A percentile compares a stretch with the other conserved stretches of the same genome.
Conservation (phyloP, 1,140 invertebrate species). For the Oedothorax gibbosus region DNA sequence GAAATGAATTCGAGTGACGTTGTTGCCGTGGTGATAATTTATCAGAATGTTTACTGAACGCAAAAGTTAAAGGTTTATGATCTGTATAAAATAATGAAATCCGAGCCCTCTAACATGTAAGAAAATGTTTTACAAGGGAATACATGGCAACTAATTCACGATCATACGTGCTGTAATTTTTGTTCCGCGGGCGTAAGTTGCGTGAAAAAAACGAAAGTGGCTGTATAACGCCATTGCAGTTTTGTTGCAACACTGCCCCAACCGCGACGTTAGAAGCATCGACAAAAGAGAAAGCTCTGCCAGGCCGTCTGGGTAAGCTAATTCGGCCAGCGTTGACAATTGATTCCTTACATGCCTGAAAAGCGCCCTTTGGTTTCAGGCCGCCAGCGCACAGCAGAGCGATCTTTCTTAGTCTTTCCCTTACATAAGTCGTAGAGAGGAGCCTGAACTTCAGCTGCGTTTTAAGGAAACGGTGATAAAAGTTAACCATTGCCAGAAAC, state of each 20-base stretch:
- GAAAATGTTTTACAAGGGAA: constrained; percentile 60
- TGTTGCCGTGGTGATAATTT: constrained; percentile 61
- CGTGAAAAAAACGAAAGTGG: constrained; percentile 59
- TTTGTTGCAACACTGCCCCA: not conserved
- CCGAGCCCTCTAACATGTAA: constrained; percentile 57
- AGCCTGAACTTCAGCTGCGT: constrained; percentile 21
- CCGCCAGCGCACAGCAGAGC: not conserved
- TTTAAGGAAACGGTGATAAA: constrained; percentile 67
- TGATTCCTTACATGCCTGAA: not conserved
- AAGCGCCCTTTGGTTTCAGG: not conserved
- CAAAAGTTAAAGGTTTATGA: constrained; percentile 65
- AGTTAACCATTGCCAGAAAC: constrained; percentile 68
- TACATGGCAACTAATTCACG: constrained; percentile 62
- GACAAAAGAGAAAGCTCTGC: not conserved
- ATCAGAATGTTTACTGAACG: constrained; percentile 60
- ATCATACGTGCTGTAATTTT: constrained; percentile 60
- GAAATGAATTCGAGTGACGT: constrained; percentile 67
- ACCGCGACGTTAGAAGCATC: not conserved
- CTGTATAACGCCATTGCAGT: not conserved
- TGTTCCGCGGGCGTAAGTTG: constrained; percentile 45
- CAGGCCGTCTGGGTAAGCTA: not conserved
- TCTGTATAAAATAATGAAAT: constrained; percentile 65
- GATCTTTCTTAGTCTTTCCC: not conserved
- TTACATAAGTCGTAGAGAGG: not conserved
- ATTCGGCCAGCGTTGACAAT: not conserved